Percentiles rank a stretch among this genome's conserved stretches.
Conservation (phyloP, 2,888 invertebrate genomes). For the Platynereis dumerilii region DNA sequence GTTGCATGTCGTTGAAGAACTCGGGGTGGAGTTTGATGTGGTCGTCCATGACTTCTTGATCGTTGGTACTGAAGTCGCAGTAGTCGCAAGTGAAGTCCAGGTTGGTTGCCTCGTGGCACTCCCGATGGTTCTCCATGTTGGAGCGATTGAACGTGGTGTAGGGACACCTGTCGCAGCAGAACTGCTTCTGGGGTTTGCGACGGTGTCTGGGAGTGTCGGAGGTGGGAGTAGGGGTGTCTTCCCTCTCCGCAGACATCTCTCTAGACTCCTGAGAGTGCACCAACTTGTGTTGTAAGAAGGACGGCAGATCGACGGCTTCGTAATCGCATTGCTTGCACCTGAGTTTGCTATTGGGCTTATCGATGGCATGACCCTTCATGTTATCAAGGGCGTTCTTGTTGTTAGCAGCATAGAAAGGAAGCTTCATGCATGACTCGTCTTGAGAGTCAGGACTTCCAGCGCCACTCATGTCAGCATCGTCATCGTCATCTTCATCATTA, state of each 20-base stretch:
- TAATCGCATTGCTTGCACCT: slow-evolving; percentile 54
- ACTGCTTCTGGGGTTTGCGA: slow-evolving; percentile 49
- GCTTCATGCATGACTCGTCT: slow-evolving; percentile 41
- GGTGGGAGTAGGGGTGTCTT: not conserved
- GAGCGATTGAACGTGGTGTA: slow-evolving; percentile 42
- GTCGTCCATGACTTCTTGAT: slow-evolving; percentile 45
- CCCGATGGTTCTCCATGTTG: slow-evolving; percentile 47
- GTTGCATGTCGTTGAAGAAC: slow-evolving; percentile 41
- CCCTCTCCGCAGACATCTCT: not conserved
- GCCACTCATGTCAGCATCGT: slow-evolving; percentile 16
- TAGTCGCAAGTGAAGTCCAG: slow-evolving; percentile 41
- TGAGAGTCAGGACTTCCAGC: not conserved
- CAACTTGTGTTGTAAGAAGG: slow-evolving; percentile 54
- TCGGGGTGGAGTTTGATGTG: slow-evolving; percentile 50
- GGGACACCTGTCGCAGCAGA: slow-evolving; percentile 50
- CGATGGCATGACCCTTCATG: slow-evolving; percentile 33
- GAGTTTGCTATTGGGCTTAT: slow-evolving; percentile 40
- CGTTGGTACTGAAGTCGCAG: slow-evolving; percentile 49
- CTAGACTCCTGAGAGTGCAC: slow-evolving; percentile 35
- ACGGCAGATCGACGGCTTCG: slow-evolving; percentile 48
- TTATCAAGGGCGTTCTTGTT: slow-evolving; percentile 48
- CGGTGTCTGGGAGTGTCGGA: slow-evolving; percentile 33
- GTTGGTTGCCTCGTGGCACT: slow-evolving; percentile 42
- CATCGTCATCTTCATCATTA: slow-evolving; percentile 7
- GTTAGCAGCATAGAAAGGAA: slow-evolving; percentile 46